These are phyloP conservation scores for Amorpha juglandis DNA, from an alignment of 2,888 invertebrate species.

Conservation along the genomic window DNA sequence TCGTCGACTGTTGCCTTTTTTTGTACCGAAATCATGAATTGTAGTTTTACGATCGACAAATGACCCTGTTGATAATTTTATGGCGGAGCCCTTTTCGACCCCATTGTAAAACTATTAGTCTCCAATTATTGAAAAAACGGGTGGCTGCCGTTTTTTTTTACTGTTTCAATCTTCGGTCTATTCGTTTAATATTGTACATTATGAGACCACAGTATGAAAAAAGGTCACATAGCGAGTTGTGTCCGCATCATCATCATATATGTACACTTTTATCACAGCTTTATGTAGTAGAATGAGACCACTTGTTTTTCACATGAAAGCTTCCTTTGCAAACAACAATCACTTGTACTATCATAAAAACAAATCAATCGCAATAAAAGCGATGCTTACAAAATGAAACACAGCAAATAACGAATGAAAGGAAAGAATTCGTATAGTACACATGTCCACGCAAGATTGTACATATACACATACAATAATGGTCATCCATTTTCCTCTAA, in stretches of 20 bases:
- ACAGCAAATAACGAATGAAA: slow-evolving; percentile 73
- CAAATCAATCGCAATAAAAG: slow-evolving; percentile 45
- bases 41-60: slow-evolving; percentile 67
- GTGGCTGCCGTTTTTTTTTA: slow-evolving; percentile 53
- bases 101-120: slow-evolving; percentile 71
- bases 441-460: slow-evolving; percentile 40
- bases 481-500: slow-evolving; percentile 12
- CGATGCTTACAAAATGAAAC: slow-evolving; percentile 65
- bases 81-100: slow-evolving; percentile 78
- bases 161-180: slow-evolving; percentile 35
- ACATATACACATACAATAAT: slow-evolving; percentile 30
- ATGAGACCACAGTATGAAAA: slow-evolving; percentile 48
- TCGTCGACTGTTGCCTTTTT: slow-evolving; percentile 67
- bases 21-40: slow-evolving; percentile 65
- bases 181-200: slow-evolving; percentile 68
- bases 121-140: slow-evolving; percentile 62
- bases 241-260: slow-evolving; percentile 56
- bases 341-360: slow-evolving; percentile 42
- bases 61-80: slow-evolving; percentile 69
- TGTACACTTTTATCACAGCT: slow-evolving; percentile 34
- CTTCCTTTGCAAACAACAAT: slow-evolving; percentile 10
- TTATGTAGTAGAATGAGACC: slow-evolving; percentile 24
- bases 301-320: slow-evolving; percentile 10
- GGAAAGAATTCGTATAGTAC: slow-evolving; percentile 47
- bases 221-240: slow-evolving; percentile 73